Conservation (phyloP, 2,888 invertebrate species). For the Caenorhabditis sp. region DNA sequence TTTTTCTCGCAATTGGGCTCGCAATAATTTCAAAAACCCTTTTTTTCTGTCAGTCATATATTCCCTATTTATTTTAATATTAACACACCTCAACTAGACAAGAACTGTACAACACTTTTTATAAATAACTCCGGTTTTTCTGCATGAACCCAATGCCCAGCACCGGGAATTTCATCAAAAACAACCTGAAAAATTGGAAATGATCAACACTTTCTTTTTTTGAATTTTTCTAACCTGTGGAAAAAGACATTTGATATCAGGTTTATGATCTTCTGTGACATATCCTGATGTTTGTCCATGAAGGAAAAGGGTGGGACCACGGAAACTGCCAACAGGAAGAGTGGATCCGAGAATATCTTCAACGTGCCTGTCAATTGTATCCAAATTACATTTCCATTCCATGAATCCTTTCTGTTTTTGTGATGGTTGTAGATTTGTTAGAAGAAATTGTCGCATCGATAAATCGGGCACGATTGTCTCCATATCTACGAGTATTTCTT, state of each 20-base stretch:
- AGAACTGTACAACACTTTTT: slow-evolving; percentile 77
- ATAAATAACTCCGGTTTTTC: slow-evolving; percentile 86
- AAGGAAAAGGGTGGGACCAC: slow-evolving; percentile 83
- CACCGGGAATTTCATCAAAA: slow-evolving; percentile 80
- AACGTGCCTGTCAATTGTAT: slow-evolving; percentile 78
- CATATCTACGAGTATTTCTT: slow-evolving; percentile 47
- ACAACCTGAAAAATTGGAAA: slow-evolving; percentile 73
- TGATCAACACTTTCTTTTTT: background rate
- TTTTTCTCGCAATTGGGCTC: too few species aligned
- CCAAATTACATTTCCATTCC: slow-evolving; percentile 77
- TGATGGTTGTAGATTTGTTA: slow-evolving; percentile 81
- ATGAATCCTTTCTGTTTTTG: slow-evolving; percentile 21
- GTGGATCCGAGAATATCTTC: slow-evolving; percentile 72
- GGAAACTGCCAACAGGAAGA: slow-evolving; percentile 71
- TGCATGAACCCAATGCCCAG: slow-evolving; percentile 92
- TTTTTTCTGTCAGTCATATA: too few species aligned
- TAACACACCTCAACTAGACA: slow-evolving; percentile 65
- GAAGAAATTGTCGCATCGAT: slow-evolving; percentile 80
- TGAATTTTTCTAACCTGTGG: slow-evolving; percentile 24
- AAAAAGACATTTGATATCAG: slow-evolving; percentile 59
- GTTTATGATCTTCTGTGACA: slow-evolving; percentile 73
- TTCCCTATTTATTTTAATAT: too few species aligned
- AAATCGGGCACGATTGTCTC: slow-evolving; percentile 75
- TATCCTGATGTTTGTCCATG: slow-evolving; percentile 85
- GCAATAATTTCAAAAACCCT: too few species aligned